Conservation (phyloP, 1,140 invertebrate genomes). For the Anoplophora glabripennis region DNA sequence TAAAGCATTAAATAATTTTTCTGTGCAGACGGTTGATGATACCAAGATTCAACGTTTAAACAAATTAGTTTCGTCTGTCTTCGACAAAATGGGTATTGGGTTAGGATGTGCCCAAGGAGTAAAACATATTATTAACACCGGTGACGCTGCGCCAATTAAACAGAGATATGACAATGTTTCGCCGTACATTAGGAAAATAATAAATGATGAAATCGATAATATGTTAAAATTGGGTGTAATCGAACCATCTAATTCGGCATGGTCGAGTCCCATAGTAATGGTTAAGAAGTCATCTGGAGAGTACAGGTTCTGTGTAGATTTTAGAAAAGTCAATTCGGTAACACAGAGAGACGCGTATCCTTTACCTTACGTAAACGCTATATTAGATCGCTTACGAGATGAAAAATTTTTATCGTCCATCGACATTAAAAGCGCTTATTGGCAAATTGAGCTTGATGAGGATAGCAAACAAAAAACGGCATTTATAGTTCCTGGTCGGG, state of each 20-base stretch:
- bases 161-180: neutral
- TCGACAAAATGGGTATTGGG: neutral
- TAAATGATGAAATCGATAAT: neutral
- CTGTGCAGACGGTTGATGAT: neutral
- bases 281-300: no score
- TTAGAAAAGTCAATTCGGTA: no score
- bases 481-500: conserved; percentile 36
- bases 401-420: neutral
- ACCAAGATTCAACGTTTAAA: neutral
- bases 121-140: neutral
- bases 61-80: neutral
- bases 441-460: neutral
- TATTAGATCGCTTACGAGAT: conserved; percentile 38
- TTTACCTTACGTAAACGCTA: conserved; percentile 33
- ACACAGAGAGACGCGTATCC: conserved; percentile 38
- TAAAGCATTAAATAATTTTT: no score
- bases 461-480: conserved; percentile 17
- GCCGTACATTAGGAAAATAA: neutral
- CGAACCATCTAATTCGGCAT: conserved; percentile 21
- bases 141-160: neutral
- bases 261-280: no score
- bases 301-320: no score
- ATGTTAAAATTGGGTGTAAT: conserved; percentile 18
- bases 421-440: conserved; percentile 2
- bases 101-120: neutral